Conservation (phyloP, 2,113 vertebrate species). For the Anthoscopus minutus region DNA sequence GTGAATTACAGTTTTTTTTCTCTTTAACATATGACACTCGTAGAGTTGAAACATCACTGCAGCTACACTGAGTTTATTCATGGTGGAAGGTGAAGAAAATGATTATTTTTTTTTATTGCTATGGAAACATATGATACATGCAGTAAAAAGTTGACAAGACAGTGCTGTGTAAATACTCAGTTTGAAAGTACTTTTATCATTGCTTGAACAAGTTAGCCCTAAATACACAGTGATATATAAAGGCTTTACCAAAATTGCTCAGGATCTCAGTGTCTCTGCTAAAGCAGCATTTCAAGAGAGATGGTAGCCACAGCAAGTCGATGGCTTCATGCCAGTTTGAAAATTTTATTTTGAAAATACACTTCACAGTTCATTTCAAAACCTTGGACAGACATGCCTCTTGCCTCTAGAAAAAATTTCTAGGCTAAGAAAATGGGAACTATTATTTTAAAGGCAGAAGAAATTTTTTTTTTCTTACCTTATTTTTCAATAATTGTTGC, state of each 20-base stretch:
- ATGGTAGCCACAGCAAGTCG: neutral
- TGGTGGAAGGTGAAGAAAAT: neutral
- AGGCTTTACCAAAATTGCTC: neutral
- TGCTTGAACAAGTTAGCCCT: neutral
- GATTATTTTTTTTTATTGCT: neutral
- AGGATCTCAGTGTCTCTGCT: neutral
- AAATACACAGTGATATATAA: neutral
- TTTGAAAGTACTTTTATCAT: neutral
- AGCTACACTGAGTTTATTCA: neutral
- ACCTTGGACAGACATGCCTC: neutral
- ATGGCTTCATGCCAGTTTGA: neutral
- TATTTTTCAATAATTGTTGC: neutral
- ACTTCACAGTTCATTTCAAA: neutral
- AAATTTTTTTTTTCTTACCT: fast-evolving
- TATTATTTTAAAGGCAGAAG: neutral
- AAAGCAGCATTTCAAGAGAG: neutral
- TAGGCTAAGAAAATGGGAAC: neutral
- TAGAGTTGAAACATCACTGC: neutral
- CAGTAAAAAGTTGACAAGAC: neutral
- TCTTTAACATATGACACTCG: neutral
- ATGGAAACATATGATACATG: neutral
- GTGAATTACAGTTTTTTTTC: neutral
- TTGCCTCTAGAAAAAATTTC: neutral
- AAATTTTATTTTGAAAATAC: neutral
- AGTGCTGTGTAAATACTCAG: neutral